phyloP scores from a whole-genome alignment of 2,888 invertebrate genomes.

The Nomada ferruginata region DNA sequence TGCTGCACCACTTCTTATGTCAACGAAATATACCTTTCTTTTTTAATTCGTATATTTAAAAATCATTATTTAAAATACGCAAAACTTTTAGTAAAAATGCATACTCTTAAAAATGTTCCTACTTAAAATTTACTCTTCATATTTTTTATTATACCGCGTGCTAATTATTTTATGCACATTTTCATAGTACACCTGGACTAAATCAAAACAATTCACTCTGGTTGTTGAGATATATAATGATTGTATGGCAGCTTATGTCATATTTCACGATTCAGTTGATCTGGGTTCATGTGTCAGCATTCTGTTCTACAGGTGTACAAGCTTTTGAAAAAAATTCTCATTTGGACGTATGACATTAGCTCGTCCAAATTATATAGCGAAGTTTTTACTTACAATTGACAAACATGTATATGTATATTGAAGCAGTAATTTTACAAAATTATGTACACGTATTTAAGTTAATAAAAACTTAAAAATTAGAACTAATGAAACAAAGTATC shows the following conservation, averaged over 20 bases:
- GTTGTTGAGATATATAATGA: conserved; percentile 38
- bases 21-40: conserved; percentile 38
- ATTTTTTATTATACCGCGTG: conserved; percentile 21
- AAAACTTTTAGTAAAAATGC: conserved; percentile 59
- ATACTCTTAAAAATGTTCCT: conserved; percentile 43
- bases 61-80: conserved; percentile 53
- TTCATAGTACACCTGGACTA: conserved; percentile 40
- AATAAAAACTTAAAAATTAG: conserved; percentile 8
- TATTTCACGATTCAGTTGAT: conserved; percentile 52
- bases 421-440: conserved; percentile 41
- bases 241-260: conserved; percentile 57
- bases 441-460: conserved; percentile 50
- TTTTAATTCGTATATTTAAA: conserved; percentile 30
- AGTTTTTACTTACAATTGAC: conserved; percentile 38
- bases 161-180: conserved; percentile 42
- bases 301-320: conserved; percentile 28
- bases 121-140: conserved; percentile 26
- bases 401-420: conserved; percentile 25
- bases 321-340: conserved; percentile 35
- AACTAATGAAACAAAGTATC: conserved; percentile 21
- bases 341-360: conserved; percentile 46
- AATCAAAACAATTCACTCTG: conserved; percentile 48
- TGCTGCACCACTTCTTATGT: conserved; percentile 13
- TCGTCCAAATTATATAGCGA: conserved; percentile 24
- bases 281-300: conserved; percentile 27